Percentiles rank a stretch among this genome's conserved stretches.
Conservation (phyloP, 2,797 vertebrate species). For the Aulostomus chinensis region DNA sequence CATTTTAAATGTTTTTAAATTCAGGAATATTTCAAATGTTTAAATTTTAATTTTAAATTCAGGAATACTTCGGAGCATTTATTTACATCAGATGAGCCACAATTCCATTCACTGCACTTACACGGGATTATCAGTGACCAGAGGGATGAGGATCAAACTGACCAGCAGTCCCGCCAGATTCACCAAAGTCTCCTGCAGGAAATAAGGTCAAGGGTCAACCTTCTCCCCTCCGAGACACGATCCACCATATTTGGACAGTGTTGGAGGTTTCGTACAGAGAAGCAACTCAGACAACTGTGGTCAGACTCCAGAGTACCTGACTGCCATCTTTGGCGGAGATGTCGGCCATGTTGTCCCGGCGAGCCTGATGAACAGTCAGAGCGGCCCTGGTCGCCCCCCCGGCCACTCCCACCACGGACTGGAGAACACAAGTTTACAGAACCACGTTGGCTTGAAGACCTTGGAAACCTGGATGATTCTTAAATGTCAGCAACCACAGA, state of each 20-base stretch:
- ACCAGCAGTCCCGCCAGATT: conserved; percentile 87
- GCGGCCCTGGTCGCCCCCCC: conserved; percentile 92
- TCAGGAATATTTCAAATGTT: no score
- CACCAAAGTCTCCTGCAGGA: conserved; percentile 87
- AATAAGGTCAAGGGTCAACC: no score
- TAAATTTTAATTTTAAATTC: no score
- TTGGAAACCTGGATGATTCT: no score
- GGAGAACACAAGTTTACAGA: conserved; percentile 1
- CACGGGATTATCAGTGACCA: conserved; percentile 82
- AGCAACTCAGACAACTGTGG: background rate
- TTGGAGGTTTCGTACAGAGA: background rate
- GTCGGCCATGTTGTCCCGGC: conserved; percentile 94
- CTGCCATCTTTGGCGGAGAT: conserved; percentile 94
- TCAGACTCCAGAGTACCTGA: conserved; percentile 78
- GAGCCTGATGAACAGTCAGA: conserved; percentile 91
- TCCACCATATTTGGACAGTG: background rate
- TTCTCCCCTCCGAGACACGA: no score
- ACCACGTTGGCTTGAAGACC: no score
- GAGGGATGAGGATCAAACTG: conserved; percentile 85
- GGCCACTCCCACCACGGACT: conserved; percentile 91
- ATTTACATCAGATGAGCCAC: rapidly evolving
- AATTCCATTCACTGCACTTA: conserved; percentile 55
- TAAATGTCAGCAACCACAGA: no score
- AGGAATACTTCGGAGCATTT: background rate
- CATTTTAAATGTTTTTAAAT: no score